Conservation (phyloP, 2,888 invertebrate species). For the Synanthedon vespiformis region DNA sequence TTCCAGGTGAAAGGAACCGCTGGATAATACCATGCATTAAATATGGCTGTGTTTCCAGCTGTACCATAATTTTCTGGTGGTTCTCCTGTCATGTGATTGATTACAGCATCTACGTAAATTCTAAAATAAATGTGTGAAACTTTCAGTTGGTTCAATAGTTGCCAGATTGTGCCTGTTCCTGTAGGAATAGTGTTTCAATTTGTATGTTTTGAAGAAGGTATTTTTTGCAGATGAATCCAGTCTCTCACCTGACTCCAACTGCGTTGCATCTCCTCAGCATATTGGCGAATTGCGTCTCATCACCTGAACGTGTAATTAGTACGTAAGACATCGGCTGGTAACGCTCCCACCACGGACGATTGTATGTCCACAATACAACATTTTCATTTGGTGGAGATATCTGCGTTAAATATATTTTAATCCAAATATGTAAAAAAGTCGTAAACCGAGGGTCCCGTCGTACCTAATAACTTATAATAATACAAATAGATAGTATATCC, state of each 20-base stretch:
- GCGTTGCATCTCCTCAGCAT: conserved; percentile 83
- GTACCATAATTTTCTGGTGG: conserved; percentile 68
- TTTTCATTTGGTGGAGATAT: conserved; percentile 73
- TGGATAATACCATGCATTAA: conserved; percentile 64
- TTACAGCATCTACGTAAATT: conserved; percentile 84
- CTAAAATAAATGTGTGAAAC: conserved; percentile 37
- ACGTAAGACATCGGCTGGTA: conserved; percentile 86
- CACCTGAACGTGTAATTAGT: conserved; percentile 79
- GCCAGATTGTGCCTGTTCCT: too few species aligned
- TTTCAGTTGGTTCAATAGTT: too few species aligned
- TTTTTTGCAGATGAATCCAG: too few species aligned
- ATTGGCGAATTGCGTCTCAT: conserved; percentile 73
- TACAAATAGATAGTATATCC: too few species aligned
- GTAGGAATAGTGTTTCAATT: too few species aligned
- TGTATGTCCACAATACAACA: conserved; percentile 51
- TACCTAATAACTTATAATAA: too few species aligned
- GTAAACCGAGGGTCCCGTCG: too few species aligned
- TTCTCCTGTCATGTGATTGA: conserved; percentile 86
- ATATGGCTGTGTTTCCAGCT: conserved; percentile 71
- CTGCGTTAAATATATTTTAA: conserved; percentile 21
- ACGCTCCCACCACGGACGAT: conserved; percentile 86
- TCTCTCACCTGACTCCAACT: conserved; percentile 75
- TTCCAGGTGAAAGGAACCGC: conserved; percentile 73
- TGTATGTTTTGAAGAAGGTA: too few species aligned
- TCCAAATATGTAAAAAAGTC: too few species aligned